Evolutionary conservation across 2,888 invertebrate genomes (phyloP).

Genomic region (Cistogaster globosa): DNA sequence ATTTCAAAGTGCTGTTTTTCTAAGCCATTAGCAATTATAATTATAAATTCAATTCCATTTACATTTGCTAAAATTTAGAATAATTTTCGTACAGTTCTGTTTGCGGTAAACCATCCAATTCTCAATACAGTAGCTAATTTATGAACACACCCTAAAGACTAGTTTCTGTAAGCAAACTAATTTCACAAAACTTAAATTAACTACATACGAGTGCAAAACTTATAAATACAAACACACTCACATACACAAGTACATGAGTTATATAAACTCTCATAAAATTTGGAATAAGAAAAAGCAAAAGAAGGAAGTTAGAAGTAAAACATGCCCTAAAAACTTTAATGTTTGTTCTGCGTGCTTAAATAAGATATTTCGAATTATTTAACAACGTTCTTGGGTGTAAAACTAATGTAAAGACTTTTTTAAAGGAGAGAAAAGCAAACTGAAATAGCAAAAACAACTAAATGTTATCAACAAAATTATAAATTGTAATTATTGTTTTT

Average conservation of each 20-base stretch:
- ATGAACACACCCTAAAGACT: constrained; percentile 40
- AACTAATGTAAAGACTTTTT: no score
- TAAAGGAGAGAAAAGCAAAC: no score
- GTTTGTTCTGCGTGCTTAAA: constrained; percentile 46
- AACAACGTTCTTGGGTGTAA: not conserved
- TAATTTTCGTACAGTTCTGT: not conserved
- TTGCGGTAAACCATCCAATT: constrained; percentile 5
- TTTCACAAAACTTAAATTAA: constrained; percentile 55
- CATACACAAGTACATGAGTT: not conserved
- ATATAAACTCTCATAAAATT: no score
- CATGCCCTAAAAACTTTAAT: constrained; percentile 22
- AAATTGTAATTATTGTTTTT: no score
- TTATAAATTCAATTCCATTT: constrained; percentile 28
- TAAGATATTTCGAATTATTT: constrained; percentile 26
- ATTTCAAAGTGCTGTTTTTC: not conserved
- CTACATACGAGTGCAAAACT: constrained; percentile 21
- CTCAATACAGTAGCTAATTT: constrained; percentile 38
- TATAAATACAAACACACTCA: not conserved
- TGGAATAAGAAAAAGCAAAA: not conserved
- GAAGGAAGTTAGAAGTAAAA: constrained; percentile 7
- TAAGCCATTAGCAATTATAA: constrained; percentile 7
- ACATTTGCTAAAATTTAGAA: constrained; percentile 24
- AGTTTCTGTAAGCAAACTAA: constrained; percentile 46
- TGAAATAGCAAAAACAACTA: no score
- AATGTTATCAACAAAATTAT: no score